These are phyloP conservation scores for Neoniphon sammara DNA, from an alignment of 2,797 vertebrate genomes.

Conservation along the genomic window DNA sequence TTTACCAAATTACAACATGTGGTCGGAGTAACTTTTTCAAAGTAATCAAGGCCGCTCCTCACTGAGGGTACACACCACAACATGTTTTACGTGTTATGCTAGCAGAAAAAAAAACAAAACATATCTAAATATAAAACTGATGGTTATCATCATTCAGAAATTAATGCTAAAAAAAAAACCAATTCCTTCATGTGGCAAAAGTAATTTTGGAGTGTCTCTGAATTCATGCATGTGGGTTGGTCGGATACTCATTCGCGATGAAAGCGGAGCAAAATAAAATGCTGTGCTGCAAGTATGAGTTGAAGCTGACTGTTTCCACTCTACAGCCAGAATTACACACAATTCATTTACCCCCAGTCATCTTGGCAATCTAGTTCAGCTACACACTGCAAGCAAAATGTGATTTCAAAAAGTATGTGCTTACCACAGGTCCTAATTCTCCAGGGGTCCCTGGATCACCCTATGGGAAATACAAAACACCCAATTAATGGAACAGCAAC, in stretches of 20 bases:
- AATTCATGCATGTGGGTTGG: background rate
- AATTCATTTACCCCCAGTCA: background rate
- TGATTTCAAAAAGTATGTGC: conserved; percentile 45
- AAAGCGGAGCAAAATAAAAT: background rate
- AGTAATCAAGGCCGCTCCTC: conserved; percentile 24
- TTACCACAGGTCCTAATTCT: conserved; percentile 89
- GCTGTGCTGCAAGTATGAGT: background rate
- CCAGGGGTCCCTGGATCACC: conserved; percentile 92
- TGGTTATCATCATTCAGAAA: background rate
- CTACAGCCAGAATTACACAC: background rate
- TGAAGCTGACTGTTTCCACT: background rate
- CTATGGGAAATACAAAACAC: conserved; percentile 75
- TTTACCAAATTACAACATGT: conserved; percentile 27
- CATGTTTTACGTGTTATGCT: conserved; percentile 11
- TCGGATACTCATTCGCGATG: background rate
- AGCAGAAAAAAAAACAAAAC: conserved; percentile 9
- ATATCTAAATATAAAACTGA: conserved; percentile 15
- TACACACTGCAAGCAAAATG: background rate
- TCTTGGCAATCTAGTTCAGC: background rate
- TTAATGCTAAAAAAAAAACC: background rate
- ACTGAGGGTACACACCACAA: conserved; percentile 25
- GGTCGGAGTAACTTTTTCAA: conserved; percentile 17
- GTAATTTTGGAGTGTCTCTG: background rate
- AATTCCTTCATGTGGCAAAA: background rate
- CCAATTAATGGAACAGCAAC: conserved; percentile 24